Conservation (phyloP, 2,797 vertebrate genomes). For the Hypotaenidia philippensis region DNA sequence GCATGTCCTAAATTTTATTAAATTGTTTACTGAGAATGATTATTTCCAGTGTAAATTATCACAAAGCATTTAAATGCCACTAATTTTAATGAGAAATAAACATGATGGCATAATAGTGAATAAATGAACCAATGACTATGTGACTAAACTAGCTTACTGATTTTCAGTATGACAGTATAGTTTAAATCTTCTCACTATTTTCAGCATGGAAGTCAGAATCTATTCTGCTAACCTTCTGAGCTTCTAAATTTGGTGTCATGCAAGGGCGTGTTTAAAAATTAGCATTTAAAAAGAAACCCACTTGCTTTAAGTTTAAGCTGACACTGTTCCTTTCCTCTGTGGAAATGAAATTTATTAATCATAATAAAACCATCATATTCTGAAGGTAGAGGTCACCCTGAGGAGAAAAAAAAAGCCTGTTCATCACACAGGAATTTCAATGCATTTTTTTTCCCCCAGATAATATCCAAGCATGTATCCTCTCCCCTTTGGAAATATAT, state of each 20-base stretch:
- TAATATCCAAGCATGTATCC: slow-evolving; percentile 35
- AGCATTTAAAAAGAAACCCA: slow-evolving; percentile 83
- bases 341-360: slow-evolving; percentile 87
- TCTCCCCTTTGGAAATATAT: slow-evolving; percentile 29
- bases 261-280: slow-evolving; percentile 81
- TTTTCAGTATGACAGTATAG: neutral
- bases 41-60: slow-evolving; percentile 10
- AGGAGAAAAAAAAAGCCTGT: slow-evolving; percentile 61
- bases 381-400: slow-evolving; percentile 83
- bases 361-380: slow-evolving; percentile 82
- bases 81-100: slow-evolving; percentile 19
- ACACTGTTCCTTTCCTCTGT: slow-evolving; percentile 82
- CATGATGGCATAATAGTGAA: neutral
- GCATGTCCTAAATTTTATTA: neutral
- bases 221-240: slow-evolving; percentile 78
- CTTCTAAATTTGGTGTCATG: slow-evolving; percentile 77
- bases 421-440: slow-evolving; percentile 66
- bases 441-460: neutral
- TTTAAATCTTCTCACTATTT: slow-evolving; percentile 44
- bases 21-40: slow-evolving; percentile 22
- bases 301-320: slow-evolving; percentile 82
- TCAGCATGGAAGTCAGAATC: slow-evolving; percentile 47
- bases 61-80: slow-evolving; percentile 14
- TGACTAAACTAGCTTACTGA: slow-evolving; percentile 14
- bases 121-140: neutral